Percentiles rank a stretch among this genome's conserved stretches.
Conservation (phyloP, 2,797 vertebrate genomes). For the Clangula hyemalis region DNA sequence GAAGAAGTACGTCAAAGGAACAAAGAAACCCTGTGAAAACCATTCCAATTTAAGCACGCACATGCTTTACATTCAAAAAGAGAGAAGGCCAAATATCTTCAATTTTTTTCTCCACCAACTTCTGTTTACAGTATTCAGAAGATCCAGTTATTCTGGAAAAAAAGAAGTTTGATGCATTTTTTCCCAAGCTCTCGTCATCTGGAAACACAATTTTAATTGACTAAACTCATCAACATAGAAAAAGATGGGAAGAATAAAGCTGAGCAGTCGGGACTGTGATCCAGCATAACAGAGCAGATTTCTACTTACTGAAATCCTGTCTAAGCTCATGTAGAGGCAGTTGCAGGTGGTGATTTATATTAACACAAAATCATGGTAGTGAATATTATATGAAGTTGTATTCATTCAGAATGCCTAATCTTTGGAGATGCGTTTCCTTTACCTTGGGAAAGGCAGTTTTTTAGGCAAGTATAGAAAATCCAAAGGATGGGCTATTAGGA, state of each 20-base stretch:
- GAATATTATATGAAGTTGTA: fast-evolving
- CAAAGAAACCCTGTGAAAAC: neutral
- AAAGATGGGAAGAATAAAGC: neutral
- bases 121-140: neutral
- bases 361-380: neutral
- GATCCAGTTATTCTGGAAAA: neutral
- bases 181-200: neutral
- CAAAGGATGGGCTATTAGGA: neutral
- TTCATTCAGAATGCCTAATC: fast-evolving
- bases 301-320: neutral
- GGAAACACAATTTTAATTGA: neutral
- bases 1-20: neutral
- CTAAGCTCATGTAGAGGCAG: neutral
- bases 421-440: neutral
- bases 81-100: neutral
- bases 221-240: neutral
- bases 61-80: neutral
- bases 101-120: neutral
- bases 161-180: neutral
- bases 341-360: neutral
- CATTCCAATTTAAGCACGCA: neutral
- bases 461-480: neutral
- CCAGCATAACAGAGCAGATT: neutral
- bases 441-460: neutral
- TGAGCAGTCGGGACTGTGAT: neutral